Base-by-base conservation (phyloP, 1,140 invertebrate species). In the Drosophila cardini region DNA sequence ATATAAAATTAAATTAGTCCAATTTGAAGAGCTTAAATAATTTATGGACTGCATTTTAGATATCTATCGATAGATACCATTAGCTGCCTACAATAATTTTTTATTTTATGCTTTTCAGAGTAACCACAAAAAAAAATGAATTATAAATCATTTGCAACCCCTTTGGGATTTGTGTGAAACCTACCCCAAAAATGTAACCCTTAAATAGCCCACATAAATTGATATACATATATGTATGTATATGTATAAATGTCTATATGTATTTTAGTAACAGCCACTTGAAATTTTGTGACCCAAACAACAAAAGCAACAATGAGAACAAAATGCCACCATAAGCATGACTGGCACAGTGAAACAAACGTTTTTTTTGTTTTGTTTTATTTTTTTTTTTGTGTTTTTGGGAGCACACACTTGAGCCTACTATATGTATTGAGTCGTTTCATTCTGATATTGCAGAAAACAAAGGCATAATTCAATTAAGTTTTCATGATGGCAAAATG, bases 381-480 rank as follows among this genome's bases (percentile, higher is more conserved):
- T 16, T 45, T 45, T 30, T 48, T 26, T 46, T 10, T 46, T 26
- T 46, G 3, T 46, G 2, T 65, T 67, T 36, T 60, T 26, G 55
- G 52, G 43, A 61, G 30, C 55, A 18, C 30, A 34, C 30, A 32
- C 48, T 52, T 52, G 6, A 52, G 26, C 30, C 7, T n/a, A n/a
- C n/a, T n/a, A n/a, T n/a, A 34, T n/a, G 21, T 4, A n/a, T 9
- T 18, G 45, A 16, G 43, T 32, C 45, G 53, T 42, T 62, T 30
- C 45, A 68, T 38, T 73, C 63, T 63, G 45, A 73, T 63, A 53
- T 40, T 64, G 55, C 60, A 42, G 40, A 64, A 62, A 62, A 68
- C 40, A 76, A 45, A 68, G 21, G 43, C 63, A 71, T 75, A 71
- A 75, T 78, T 78, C 72, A 78, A 78, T 78, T 71, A 75, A 65